Base-by-base conservation (phyloP, 2,797 vertebrate genomes). In the Etheostoma perlongum region DNA sequence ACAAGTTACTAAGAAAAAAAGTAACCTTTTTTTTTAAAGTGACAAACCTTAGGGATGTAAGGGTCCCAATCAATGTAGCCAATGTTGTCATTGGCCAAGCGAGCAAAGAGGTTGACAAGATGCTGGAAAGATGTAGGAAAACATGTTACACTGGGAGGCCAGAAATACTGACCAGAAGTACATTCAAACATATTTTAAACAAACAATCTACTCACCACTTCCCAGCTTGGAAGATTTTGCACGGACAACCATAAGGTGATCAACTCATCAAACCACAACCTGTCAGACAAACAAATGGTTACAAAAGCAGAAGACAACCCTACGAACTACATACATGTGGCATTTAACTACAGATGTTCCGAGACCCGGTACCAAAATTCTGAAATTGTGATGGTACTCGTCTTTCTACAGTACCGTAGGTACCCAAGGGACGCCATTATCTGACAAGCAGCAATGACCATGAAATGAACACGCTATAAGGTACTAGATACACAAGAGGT, bases 31-130 rank as follows among this genome's bases (percentile, higher is more conserved):
- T 27, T 27, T 30, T 30, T 30, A 64, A 64, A 19, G 14, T 18
- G 65, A 88, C 87, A 89, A 92, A 98, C 98, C 98, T 98, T 98
- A 51, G 98, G 97, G 89, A 99, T 97, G 88, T 97, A 98, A 0
- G 97, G 96, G 92, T 99, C 98, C 98, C 98, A 99, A 72, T 98
- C 96, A 83, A 99, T 96, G 94, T 99, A 99, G 76, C 98, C 98
- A n/a, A 99, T 99, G 94, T 97, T 99, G 93, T 99, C 98, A 73
- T 95, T 97, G 74, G 97, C 96, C 94, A 99, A 90, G 61, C 98
- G 97, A 81, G 98, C 96, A 93, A 99, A 99, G 46, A 99, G 96
- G 89, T 97, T 98, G 79, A 99, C 97, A 55, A 99, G 91, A 94
- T 98, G 96, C 98, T 99, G 89, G 42, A 85, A 71, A 74, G 72